Conservation (phyloP, 2,888 invertebrate genomes). For the Bugulina stolonifera region DNA sequence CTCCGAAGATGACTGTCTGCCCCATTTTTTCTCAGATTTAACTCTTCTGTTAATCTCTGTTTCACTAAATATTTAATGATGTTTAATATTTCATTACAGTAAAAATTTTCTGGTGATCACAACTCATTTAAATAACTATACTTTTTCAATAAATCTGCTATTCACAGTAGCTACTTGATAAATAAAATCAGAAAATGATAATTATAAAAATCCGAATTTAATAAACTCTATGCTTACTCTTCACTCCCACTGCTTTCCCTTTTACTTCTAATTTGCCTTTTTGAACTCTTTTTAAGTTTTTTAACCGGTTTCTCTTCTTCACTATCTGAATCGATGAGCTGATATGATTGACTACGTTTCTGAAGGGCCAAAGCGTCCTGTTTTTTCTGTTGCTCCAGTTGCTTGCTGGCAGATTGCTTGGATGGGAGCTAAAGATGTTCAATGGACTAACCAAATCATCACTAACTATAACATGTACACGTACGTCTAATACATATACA, state of each 20-base stretch:
- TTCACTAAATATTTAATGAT: not conserved
- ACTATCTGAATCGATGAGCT: conserved; percentile 52
- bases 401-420: conserved; percentile 39
- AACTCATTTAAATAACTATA: too few species aligned
- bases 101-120: not conserved
- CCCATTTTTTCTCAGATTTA: not conserved
- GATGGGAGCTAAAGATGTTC: conserved; percentile 40
- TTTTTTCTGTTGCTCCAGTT: conserved; percentile 35
- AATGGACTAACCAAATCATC: too few species aligned
- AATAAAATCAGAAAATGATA: too few species aligned
- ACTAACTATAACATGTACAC: too few species aligned
- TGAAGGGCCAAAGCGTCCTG: conserved; percentile 46
- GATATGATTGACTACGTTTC: conserved; percentile 53
- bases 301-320: conserved; percentile 35
- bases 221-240: too few species aligned
- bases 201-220: too few species aligned
- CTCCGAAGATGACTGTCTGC: conserved; percentile 34
- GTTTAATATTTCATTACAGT: not conserved
- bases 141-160: too few species aligned
- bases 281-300: conserved; percentile 31
- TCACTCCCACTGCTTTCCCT: conserved; percentile 40
- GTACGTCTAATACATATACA: too few species aligned
- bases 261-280: conserved; percentile 39
- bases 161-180: too few species aligned
- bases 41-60: not conserved